These are phyloP conservation scores for Holcopasites calliopsidis DNA, from an alignment of 1,140 invertebrate genomes.

Conservation along the genomic window DNA sequence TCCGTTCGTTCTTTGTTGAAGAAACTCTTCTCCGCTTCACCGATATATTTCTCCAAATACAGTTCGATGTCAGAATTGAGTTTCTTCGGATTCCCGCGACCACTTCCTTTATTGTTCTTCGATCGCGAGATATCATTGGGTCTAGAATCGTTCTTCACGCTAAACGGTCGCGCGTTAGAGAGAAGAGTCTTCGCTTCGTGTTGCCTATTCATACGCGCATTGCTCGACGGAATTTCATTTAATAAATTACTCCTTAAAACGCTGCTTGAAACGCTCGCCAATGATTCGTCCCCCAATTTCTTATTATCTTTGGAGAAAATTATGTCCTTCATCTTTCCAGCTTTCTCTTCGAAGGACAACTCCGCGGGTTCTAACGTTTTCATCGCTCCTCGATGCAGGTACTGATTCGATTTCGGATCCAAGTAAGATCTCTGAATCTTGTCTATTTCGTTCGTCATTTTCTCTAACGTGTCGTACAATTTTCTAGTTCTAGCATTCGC, in stretches of 20 bases:
- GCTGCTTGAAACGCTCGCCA: background rate
- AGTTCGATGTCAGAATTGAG: slow-evolving; percentile 30
- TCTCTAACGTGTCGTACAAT: slow-evolving; percentile 51
- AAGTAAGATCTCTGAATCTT: slow-evolving; percentile 43
- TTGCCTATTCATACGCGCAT: background rate
- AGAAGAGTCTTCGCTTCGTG: background rate
- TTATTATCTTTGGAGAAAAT: slow-evolving; percentile 36
- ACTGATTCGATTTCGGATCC: slow-evolving; percentile 29
- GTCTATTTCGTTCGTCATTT: slow-evolving; percentile 38
- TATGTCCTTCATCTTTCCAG: background rate
- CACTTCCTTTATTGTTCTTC: background rate
- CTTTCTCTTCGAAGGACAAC: slow-evolving; percentile 30
- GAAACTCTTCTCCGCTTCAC: background rate
- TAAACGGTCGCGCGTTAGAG: background rate
- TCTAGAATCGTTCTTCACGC: background rate
- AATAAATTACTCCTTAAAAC: background rate
- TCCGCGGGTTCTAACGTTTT: background rate
- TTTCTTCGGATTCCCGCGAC: background rate
- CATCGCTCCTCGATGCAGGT: slow-evolving; percentile 19
- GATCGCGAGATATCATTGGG: background rate
- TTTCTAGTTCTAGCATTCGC: slow-evolving; percentile 27
- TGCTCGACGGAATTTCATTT: background rate
- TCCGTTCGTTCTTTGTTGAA: background rate
- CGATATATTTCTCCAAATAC: slow-evolving; percentile 42
- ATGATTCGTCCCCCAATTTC: background rate